Evolutionary conservation across 2,113 vertebrate species (phyloP).

Genomic region (Heterotis niloticus): DNA sequence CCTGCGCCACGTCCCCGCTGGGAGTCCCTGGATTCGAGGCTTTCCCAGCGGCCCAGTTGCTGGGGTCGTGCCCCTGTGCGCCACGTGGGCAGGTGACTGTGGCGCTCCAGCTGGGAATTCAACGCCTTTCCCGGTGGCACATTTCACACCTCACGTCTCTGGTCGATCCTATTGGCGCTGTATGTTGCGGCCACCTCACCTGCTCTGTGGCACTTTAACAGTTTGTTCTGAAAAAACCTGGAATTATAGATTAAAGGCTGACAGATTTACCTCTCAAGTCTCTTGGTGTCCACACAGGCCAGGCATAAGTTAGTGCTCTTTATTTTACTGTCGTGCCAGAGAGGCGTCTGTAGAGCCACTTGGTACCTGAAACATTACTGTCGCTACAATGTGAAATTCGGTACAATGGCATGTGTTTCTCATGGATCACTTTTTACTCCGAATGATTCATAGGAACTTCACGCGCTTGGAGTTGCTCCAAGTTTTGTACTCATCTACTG

Average conservation of each 20-base stretch:
- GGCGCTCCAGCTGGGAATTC: not conserved
- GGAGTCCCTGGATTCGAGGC: constrained; percentile 26
- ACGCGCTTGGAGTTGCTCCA: not conserved
- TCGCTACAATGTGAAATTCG: no score
- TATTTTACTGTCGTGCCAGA: not conserved
- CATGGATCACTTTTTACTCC: not conserved
- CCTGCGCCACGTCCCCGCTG: constrained; percentile 1
- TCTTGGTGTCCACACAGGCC: constrained; percentile 17
- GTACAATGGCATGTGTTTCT: no score
- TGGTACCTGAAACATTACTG: not conserved
- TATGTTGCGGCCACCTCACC: not conserved
- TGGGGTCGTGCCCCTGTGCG: not conserved
- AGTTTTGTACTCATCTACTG: not conserved
- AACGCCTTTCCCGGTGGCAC: not conserved
- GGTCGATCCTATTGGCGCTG: not conserved
- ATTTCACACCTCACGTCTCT: not conserved
- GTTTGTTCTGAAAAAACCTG: not conserved
- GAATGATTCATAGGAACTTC: not conserved
- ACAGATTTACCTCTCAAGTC: constrained; percentile 29
- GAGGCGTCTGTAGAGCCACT: not conserved
- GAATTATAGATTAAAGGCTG: constrained; percentile 36
- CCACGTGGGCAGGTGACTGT: not conserved
- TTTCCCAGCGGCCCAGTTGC: not conserved
- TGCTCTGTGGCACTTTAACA: not conserved
- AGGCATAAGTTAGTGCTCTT: constrained; percentile 6